Percentiles rank a stretch among this genome's conserved stretches.
These are phyloP conservation scores for Drosophila aldrichi DNA, from an alignment of 2,888 invertebrate species.

Conservation along the genomic window DNA sequence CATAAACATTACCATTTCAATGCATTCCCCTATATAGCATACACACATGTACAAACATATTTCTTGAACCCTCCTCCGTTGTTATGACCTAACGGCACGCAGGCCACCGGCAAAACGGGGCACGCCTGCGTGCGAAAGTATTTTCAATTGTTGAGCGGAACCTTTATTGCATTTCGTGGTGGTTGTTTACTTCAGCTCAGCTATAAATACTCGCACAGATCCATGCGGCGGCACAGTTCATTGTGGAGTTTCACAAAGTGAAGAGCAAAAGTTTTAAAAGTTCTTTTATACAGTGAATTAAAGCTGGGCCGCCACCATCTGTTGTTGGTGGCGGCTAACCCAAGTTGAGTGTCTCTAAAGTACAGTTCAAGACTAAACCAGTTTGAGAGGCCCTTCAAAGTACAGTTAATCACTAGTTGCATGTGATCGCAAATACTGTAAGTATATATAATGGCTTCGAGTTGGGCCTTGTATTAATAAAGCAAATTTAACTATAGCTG, in stretches of 20 bases:
- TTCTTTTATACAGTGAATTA: constrained; percentile 1
- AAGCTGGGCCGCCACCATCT: constrained; percentile 56
- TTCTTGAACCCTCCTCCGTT: constrained; percentile 60
- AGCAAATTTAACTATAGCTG: constrained; percentile 12
- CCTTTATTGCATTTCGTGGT: constrained; percentile 57
- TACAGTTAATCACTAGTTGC: constrained; percentile 2
- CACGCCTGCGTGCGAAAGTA: constrained; percentile 80
- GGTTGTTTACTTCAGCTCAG: constrained; percentile 40
- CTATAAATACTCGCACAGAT: constrained; percentile 65
- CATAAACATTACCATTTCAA: constrained; percentile 66
- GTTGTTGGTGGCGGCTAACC: constrained; percentile 55
- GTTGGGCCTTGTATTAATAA: neutral
- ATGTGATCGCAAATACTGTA: constrained; percentile 11
- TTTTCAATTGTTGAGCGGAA: constrained; percentile 54
- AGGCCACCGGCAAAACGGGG: constrained; percentile 43
- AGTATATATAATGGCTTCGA: constrained; percentile 20
- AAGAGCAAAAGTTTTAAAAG: constrained; percentile 22
- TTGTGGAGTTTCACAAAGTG: constrained; percentile 40
- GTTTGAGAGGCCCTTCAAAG: constrained; percentile 2
- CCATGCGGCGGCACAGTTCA: constrained; percentile 58
- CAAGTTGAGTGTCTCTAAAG: neutral
- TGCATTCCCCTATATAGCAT: constrained; percentile 38
- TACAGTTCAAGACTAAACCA: constrained; percentile 15
- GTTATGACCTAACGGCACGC: constrained; percentile 67
- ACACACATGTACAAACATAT: neutral